phyloP scores from a whole-genome alignment of 2,888 invertebrate species.

The Belgica antarctica region DNA sequence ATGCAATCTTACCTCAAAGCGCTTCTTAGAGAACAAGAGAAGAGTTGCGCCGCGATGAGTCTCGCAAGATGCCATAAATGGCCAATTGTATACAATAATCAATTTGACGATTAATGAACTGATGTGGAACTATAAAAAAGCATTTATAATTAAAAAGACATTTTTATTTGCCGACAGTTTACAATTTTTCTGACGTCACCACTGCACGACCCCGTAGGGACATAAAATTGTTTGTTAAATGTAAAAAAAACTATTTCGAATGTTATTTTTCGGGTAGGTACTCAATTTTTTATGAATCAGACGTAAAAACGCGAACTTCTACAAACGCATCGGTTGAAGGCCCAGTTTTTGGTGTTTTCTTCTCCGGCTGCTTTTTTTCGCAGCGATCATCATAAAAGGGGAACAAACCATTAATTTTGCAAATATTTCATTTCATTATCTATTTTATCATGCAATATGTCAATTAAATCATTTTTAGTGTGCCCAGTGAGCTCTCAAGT shows the following conservation, averaged over 20 bases:
- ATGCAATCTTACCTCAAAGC: neutral
- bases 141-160: conserved; percentile 32
- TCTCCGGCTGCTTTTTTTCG: neutral
- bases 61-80: neutral
- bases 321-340: neutral
- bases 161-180: neutral
- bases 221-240: conserved; percentile 34
- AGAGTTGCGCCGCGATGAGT: neutral
- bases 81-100: conserved; percentile 22
- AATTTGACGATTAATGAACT: conserved; percentile 28
- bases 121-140: conserved; percentile 28
- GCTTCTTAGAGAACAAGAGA: neutral
- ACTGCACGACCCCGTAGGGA: neutral
- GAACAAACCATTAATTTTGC: conserved; percentile 20
- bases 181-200: neutral
- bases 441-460: conserved; percentile 43
- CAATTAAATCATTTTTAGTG: conserved; percentile 37
- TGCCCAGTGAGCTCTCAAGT: too few relatives aligned
- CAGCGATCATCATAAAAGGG: neutral
- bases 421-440: conserved; percentile 38
- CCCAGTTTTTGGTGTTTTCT: too few relatives aligned
- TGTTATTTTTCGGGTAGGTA: neutral
- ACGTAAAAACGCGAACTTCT: neutral
- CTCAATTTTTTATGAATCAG: conserved; percentile 14
- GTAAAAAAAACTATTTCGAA: conserved; percentile 29